Evolutionary conservation across 2,113 vertebrate species (phyloP).

Genomic region (Axis porcinus): DNA sequence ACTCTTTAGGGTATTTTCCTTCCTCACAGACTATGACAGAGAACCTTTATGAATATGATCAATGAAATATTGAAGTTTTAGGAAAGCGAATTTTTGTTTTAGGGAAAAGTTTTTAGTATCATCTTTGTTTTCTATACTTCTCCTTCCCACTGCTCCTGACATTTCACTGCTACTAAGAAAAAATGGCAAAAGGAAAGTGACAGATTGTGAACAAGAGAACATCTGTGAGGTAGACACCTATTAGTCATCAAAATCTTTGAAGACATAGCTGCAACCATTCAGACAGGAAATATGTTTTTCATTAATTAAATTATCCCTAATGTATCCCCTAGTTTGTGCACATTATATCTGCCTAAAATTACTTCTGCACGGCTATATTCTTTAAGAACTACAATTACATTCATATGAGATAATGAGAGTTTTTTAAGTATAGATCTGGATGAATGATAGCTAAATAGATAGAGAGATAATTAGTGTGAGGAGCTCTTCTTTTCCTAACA

Average conservation of each 20-base stretch:
- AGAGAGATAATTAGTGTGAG: neutral
- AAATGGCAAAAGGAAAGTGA: neutral
- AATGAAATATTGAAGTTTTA: neutral
- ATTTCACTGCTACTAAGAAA: neutral
- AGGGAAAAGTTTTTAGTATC: neutral
- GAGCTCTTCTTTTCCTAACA: neutral
- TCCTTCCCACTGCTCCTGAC: neutral
- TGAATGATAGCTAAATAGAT: neutral
- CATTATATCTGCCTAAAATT: neutral
- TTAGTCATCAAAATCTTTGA: neutral
- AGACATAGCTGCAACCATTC: neutral
- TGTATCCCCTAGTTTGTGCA: neutral
- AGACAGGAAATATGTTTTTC: neutral
- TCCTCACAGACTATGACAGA: neutral
- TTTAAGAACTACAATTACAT: neutral
- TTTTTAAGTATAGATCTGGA: neutral
- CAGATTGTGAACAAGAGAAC: neutral
- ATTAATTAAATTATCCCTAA: neutral
- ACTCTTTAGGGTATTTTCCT: neutral
- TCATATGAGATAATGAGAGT: neutral
- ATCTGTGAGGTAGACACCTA: neutral
- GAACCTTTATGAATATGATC: too few species aligned
- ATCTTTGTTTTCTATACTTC: too few species aligned
- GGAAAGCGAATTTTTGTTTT: neutral
- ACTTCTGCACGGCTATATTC: neutral